Conservation (phyloP, 2,888 invertebrate species). For the Parascotia fuliginaria region DNA sequence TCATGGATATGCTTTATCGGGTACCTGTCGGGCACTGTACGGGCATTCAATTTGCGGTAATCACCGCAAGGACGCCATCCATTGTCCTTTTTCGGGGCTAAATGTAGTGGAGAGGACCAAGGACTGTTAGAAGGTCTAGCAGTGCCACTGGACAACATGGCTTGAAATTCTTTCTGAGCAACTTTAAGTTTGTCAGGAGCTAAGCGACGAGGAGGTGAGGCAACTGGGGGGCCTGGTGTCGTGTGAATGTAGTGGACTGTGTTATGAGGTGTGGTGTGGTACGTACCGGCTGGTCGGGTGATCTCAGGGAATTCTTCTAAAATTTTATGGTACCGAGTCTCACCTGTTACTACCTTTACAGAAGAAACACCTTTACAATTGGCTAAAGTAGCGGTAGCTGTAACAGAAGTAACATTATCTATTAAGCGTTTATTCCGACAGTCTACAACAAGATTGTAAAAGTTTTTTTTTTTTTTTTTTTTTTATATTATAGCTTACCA, state of each 20-base stretch:
- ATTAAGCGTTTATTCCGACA: not conserved
- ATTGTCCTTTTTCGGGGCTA: too few species aligned
- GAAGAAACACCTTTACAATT: too few species aligned
- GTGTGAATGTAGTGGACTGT: not conserved
- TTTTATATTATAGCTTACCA: too few species aligned
- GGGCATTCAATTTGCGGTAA: too few species aligned
- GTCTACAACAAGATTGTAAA: not conserved
- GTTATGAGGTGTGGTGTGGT: not conserved
- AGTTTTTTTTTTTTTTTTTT: too few species aligned
- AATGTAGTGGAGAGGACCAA: too few species aligned
- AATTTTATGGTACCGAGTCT: conserved; percentile 17
- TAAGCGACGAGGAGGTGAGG: not conserved
- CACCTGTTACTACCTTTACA: too few species aligned
- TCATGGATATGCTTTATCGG: not conserved
- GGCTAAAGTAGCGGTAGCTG: too few species aligned
- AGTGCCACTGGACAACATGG: not conserved
- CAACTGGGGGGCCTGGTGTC: conserved; percentile 8
- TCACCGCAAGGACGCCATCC: too few species aligned
- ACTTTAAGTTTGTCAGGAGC: conserved; percentile 1
- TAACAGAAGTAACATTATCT: not conserved
- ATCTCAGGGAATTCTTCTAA: conserved; percentile 4
- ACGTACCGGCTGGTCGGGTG: conserved; percentile 3
- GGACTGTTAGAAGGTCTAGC: not conserved
- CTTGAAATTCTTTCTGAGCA: not conserved
- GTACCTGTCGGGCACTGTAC: not conserved